These are phyloP conservation scores for Acronicta psi DNA, from an alignment of 2,888 invertebrate species.

Conservation along the genomic window DNA sequence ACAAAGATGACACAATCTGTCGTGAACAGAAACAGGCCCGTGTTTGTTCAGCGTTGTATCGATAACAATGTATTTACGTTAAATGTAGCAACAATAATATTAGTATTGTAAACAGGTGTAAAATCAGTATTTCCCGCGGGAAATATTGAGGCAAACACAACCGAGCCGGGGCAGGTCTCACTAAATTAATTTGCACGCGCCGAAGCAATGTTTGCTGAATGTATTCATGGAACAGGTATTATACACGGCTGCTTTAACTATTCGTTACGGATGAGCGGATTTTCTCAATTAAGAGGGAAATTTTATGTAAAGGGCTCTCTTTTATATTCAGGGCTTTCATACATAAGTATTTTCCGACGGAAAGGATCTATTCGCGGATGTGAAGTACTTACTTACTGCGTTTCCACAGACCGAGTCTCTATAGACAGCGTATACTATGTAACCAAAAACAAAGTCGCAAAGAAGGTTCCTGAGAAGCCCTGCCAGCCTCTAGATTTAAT, in stretches of 20 bases:
- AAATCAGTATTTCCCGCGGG: constrained; percentile 26
- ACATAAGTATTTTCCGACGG: neutral
- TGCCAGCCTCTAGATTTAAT: too few species aligned
- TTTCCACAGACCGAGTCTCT: too few species aligned
- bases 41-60: constrained; percentile 23
- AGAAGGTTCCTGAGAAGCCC: too few species aligned
- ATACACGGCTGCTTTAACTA: constrained; percentile 19
- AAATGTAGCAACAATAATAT: constrained; percentile 30
- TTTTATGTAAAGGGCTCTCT: constrained; percentile 17
- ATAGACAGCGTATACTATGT: too few species aligned
- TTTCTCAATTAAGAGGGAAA: constrained; percentile 3
- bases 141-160: constrained; percentile 38
- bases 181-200: constrained; percentile 49
- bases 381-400: too few species aligned
- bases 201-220: constrained; percentile 42
- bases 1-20: constrained; percentile 22
- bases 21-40: constrained; percentile 13
- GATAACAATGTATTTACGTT: constrained; percentile 22
- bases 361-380: too few species aligned
- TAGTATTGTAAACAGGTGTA: constrained; percentile 31
- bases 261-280: constrained; percentile 15
- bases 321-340: neutral
- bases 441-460: too few species aligned
- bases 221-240: constrained; percentile 37
- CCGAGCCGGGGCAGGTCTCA: constrained; percentile 18